Conservation (phyloP, 2,888 invertebrate genomes). For the Agrilus mali region DNA sequence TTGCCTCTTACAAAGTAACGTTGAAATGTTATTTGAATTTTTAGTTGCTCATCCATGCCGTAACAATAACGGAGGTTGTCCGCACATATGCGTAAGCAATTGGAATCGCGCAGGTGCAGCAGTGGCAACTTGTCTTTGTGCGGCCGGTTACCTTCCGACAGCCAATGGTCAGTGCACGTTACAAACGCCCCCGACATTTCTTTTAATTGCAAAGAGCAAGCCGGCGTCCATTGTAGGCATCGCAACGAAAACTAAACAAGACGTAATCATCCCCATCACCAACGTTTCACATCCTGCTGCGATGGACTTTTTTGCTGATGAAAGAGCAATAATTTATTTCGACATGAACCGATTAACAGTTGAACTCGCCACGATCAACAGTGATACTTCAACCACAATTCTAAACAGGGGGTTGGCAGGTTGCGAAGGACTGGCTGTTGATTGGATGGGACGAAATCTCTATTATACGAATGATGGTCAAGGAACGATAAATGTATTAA, state of each 20-base stretch:
- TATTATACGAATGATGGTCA: constrained; percentile 73
- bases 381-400: constrained; percentile 14
- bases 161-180: constrained; percentile 47
- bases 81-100: constrained; percentile 61
- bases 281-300: constrained; percentile 52
- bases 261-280: constrained; percentile 57
- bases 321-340: constrained; percentile 35
- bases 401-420: constrained; percentile 45
- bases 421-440: constrained; percentile 67
- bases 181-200: constrained; percentile 44
- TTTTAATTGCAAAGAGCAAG: constrained; percentile 50
- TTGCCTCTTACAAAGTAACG: neutral
- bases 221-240: constrained; percentile 64
- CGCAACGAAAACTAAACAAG: constrained; percentile 32
- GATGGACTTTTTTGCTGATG: constrained; percentile 53
- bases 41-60: constrained; percentile 56
- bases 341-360: constrained; percentile 36
- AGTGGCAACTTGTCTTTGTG: constrained; percentile 55
- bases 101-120: constrained; percentile 40
- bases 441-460: constrained; percentile 71
- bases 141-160: constrained; percentile 53
- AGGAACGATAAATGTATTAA: constrained; percentile 55
- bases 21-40: constrained; percentile 13
- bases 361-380: constrained; percentile 16
- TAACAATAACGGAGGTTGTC: constrained; percentile 54